These are phyloP conservation scores for Nephrotoma flavescens DNA, from an alignment of 2,888 invertebrate genomes.

Conservation along the genomic window DNA sequence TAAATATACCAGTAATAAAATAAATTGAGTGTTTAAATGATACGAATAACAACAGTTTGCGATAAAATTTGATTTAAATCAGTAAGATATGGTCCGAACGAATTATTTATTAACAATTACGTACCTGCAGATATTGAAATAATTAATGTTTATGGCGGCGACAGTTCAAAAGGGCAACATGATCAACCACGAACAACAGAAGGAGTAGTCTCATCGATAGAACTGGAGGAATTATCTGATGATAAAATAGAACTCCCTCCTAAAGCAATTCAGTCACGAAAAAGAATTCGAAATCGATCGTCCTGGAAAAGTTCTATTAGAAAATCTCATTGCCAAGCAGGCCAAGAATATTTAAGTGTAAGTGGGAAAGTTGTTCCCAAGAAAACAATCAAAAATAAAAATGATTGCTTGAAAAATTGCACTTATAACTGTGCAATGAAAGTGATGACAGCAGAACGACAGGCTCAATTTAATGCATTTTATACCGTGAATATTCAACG, in stretches of 20 bases:
- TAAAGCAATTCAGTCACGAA: neutral
- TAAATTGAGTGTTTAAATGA: neutral
- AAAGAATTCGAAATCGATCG: neutral
- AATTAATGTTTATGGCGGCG: neutral
- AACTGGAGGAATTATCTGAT: neutral
- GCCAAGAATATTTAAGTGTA: neutral
- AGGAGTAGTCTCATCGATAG: neutral
- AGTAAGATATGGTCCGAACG: too few relatives aligned
- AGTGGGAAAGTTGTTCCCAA: neutral
- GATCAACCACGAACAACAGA: neutral
- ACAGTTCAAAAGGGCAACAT: neutral
- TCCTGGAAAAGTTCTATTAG: neutral
- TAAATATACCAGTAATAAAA: neutral
- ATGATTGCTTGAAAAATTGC: neutral
- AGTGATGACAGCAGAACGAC: neutral
- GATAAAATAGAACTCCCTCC: neutral
- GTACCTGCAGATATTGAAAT: neutral
- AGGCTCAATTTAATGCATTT: too few relatives aligned
- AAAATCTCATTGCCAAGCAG: too few relatives aligned
- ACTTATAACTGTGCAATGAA: neutral
- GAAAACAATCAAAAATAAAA: neutral
- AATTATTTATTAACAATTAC: neutral
- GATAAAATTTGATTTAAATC: neutral
- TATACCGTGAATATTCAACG: too few relatives aligned
- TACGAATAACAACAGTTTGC: neutral